Percentiles rank a stretch among this genome's conserved stretches.
Conservation (phyloP, 2,797 vertebrate species). For the Anabas testudineus region DNA sequence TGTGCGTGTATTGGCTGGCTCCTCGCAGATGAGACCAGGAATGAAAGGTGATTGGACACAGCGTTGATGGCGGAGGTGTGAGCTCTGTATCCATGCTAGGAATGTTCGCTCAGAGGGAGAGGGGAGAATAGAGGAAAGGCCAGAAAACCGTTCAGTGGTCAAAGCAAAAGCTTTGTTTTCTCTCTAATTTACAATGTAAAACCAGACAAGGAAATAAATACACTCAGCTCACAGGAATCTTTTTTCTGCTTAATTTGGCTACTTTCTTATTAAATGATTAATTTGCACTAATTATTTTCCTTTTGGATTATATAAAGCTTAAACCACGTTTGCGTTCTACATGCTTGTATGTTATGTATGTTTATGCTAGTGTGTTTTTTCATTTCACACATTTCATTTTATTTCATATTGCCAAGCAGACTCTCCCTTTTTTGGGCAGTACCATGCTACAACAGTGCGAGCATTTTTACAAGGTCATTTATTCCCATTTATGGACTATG, state of each 20-base stretch:
- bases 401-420: conserved; percentile 55
- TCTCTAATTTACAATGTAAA: conserved; percentile 21
- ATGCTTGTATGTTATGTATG: conserved; percentile 46
- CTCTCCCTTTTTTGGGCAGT: conserved; percentile 46
- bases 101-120: conserved; percentile 71
- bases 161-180: conserved; percentile 42
- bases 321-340: conserved; percentile 50
- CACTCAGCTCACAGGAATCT: neutral
- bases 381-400: conserved; percentile 3
- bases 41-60: conserved; percentile 82
- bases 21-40: conserved; percentile 61
- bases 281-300: conserved; percentile 26
- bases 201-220: conserved; percentile 2
- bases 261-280: conserved; percentile 8
- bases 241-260: conserved; percentile 14
- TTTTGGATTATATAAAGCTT: conserved; percentile 35
- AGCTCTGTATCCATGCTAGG: conserved; percentile 84
- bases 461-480: conserved; percentile 45
- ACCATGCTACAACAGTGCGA: conserved; percentile 29
- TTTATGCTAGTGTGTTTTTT: conserved; percentile 32
- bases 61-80: conserved; percentile 77
- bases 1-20: conserved; percentile 72
- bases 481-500: conserved; percentile 49
- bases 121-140: conserved; percentile 48
- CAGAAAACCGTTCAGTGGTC: conserved; percentile 33